phyloP scores from a whole-genome alignment of 2,113 vertebrate species.

The Myiozetetes cayanensis region DNA sequence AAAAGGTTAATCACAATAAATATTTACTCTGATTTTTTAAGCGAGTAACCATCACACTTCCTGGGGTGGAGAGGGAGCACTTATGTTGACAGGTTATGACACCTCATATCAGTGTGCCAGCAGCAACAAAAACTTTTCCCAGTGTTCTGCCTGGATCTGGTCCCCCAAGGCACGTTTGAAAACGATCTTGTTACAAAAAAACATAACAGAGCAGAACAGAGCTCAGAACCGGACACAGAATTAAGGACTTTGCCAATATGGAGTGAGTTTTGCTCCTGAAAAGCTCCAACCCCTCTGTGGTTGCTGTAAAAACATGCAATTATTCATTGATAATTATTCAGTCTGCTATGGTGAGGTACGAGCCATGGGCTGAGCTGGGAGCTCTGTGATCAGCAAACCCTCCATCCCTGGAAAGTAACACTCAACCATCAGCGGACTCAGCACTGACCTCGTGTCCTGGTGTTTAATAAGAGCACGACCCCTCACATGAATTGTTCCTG shows the following conservation, averaged over 20 bases:
- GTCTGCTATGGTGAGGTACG: not conserved
- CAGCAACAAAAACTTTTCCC: not conserved
- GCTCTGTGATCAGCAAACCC: not conserved
- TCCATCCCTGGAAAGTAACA: not conserved
- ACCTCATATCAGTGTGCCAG: fast-evolving
- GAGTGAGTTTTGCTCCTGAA: not conserved
- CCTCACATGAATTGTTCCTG: not conserved
- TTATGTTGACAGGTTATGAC: fast-evolving
- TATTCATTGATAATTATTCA: not conserved
- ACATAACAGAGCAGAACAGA: not conserved
- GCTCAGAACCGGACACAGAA: not conserved
- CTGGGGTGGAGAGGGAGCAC: fast-evolving
- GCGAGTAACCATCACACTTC: fast-evolving
- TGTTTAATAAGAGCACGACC: not conserved
- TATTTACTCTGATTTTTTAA: not conserved
- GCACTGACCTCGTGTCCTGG: fast-evolving
- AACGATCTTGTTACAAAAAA: not conserved
- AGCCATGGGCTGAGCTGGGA: not conserved
- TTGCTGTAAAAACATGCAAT: not conserved
- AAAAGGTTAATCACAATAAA: not conserved
- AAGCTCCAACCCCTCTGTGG: not conserved
- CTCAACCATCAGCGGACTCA: not conserved
- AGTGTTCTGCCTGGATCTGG: not conserved
- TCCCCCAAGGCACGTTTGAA: not conserved
- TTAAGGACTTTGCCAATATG: not conserved